A percentile compares a stretch with the other conserved stretches of the same genome.
These are phyloP conservation scores for Natator depressus DNA, from an alignment of 2,113 vertebrate species.

Conservation along the genomic window DNA sequence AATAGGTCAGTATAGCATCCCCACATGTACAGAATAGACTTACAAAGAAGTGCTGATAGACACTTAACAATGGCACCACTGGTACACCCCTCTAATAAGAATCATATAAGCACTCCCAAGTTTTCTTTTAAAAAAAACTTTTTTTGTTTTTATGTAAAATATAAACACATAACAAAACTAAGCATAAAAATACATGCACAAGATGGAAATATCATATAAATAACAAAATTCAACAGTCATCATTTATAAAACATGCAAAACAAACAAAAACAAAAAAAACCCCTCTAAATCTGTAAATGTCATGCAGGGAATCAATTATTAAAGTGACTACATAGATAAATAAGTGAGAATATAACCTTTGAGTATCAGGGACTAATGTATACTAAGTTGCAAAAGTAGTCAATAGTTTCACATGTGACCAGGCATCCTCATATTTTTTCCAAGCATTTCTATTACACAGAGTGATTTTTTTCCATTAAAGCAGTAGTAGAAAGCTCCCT, in stretches of 20 bases:
- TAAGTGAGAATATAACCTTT: neutral
- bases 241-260: neutral
- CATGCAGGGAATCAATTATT: neutral
- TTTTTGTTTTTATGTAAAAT: neutral
- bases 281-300: neutral
- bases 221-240: neutral
- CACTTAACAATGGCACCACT: slow-evolving; percentile 3
- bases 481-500: neutral
- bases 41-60: neutral
- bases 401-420: neutral
- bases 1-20: neutral
- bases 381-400: neutral
- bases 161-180: neutral
- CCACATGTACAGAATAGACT: neutral
- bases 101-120: neutral
- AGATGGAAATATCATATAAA: neutral
- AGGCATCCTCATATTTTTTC: neutral
- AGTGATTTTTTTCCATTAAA: neutral
- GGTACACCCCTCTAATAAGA: neutral
- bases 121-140: neutral
- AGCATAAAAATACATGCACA: neutral
- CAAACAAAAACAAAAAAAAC: neutral
- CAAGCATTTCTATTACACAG: neutral
- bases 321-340: neutral
- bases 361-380: neutral